phyloP scores from a whole-genome alignment of 2,113 vertebrate genomes.

The Heterocephalus glaber region DNA sequence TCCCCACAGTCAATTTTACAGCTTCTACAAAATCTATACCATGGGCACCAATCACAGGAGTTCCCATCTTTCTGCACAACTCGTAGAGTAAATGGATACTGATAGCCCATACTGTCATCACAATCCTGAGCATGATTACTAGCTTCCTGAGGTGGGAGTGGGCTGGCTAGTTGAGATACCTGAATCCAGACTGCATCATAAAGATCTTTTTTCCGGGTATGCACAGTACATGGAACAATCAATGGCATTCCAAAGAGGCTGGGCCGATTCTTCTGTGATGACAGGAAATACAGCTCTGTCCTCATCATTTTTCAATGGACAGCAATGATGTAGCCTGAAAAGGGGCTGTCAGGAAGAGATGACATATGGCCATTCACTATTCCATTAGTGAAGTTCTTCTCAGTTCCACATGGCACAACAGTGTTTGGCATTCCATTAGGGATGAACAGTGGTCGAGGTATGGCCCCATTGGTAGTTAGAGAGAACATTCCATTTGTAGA shows the following conservation, averaged over 20 bases:
- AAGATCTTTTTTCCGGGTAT: slow-evolving; percentile 95
- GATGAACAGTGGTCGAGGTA: slow-evolving; percentile 87
- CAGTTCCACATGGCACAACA: slow-evolving; percentile 89
- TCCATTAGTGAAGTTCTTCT: slow-evolving; percentile 87
- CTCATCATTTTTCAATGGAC: slow-evolving; percentile 99
- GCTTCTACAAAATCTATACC: slow-evolving; percentile 98
- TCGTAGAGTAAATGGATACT: slow-evolving; percentile 97
- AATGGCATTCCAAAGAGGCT: slow-evolving; percentile 98
- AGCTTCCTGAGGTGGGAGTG: slow-evolving; percentile 98
- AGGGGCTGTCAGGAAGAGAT: slow-evolving; percentile 90
- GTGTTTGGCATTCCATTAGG: slow-evolving; percentile 93
- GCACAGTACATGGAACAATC: slow-evolving; percentile 96
- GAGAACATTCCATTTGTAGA: slow-evolving; percentile 87
- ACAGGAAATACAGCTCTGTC: slow-evolving; percentile 97
- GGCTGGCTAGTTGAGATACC: slow-evolving; percentile 96
- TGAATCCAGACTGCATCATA: slow-evolving; percentile 98
- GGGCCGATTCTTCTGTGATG: slow-evolving; percentile 97
- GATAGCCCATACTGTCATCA: slow-evolving; percentile 99
- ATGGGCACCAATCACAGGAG: slow-evolving; percentile 97
- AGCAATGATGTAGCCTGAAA: slow-evolving; percentile 97
- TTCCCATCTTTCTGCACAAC: slow-evolving; percentile 97
- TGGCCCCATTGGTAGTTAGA: slow-evolving; percentile 86
- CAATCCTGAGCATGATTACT: slow-evolving; percentile 99
- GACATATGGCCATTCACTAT: slow-evolving; percentile 91
- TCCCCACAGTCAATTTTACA: slow-evolving; percentile 95